phyloP scores from a whole-genome alignment of 2,888 invertebrate genomes.

The Cerastoderma edule region DNA sequence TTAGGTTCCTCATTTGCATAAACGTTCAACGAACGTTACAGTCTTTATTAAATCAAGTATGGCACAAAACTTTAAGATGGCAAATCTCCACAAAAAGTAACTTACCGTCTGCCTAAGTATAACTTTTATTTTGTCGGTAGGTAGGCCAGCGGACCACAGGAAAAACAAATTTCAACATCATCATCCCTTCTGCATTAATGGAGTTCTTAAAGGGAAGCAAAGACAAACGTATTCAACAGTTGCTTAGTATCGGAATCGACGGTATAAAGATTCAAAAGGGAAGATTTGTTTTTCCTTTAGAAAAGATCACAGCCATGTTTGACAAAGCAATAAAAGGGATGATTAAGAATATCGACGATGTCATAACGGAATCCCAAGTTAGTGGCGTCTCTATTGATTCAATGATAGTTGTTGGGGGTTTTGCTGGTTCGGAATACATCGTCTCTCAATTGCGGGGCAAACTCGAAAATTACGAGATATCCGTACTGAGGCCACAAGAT shows the following conservation, averaged over 20 bases:
- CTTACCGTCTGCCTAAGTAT: too few species aligned
- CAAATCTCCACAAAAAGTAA: too few species aligned
- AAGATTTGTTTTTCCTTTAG: slow-evolving; percentile 21
- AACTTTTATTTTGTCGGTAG: too few species aligned
- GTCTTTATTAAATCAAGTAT: too few species aligned
- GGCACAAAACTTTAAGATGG: too few species aligned
- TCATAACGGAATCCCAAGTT: slow-evolving; percentile 4
- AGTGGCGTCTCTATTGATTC: slow-evolving; percentile 27
- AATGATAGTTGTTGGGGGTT: slow-evolving; percentile 46
- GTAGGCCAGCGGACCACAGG: too few species aligned
- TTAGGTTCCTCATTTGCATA: too few species aligned
- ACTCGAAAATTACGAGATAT: slow-evolving; percentile 27
- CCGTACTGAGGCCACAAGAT: slow-evolving; percentile 35
- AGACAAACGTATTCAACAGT: slow-evolving; percentile 5
- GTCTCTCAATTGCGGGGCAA: slow-evolving; percentile 21
- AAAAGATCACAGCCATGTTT: slow-evolving; percentile 26
- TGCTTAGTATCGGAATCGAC: slow-evolving; percentile 15
- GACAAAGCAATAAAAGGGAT: slow-evolving; percentile 32
- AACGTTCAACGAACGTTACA: too few species aligned
- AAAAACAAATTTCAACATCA: not conserved
- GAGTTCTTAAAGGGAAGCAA: not conserved
- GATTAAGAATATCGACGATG: slow-evolving; percentile 13
- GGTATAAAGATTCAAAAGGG: slow-evolving; percentile 26
- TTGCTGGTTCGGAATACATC: slow-evolving; percentile 41
- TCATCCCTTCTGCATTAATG: not conserved